Base-by-base conservation (phyloP, 2,113 vertebrate species). In the Hypomesus transpacificus region DNA sequence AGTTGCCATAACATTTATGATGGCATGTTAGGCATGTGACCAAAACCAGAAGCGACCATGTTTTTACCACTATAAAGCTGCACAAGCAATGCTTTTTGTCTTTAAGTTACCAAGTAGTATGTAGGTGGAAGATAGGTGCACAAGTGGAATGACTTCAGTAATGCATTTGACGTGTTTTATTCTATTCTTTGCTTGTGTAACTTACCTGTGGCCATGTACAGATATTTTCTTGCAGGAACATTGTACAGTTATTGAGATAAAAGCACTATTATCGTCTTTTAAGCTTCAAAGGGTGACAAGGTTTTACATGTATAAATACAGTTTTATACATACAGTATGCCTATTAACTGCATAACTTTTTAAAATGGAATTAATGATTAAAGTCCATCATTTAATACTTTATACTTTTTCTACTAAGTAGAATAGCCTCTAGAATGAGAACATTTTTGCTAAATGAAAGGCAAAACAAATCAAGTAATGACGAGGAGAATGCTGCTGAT, bases 371-470 rank as follows among this genome's bases (percentile, higher is more conserved):
- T 90, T 87, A 73, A 84, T 83, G 70, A 89, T 68, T 81, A 85
- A 89, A 85, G 86, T 91, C 90, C 70, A 75, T 50, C 60, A 65
- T 90, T 89, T 88, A 87, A 75, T 86, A 87, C 69, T 84, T 79
- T 89, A 83, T 82, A 85, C 82, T 70, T 89, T 94, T 95, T 95
- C 92, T 95, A 95, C 92, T 91, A 84, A 91, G 89, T 91, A 93
- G 91, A 92, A 94, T 90, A 93, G 89, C 71, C 46, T 59, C 46
- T 71, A 67, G 79, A 82, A 84, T 70, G 80, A 11, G 84, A 82
- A 83, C 67, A 75, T 85, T 88, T 92, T 82, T 80, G 62, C 68
- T 75, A 64, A 85, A 85, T 78, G 70, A 79, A 86, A 82, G 76
- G 73, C 69, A 81, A 75, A 70, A 17, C 28, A 74, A n/a, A 77